Evolutionary conservation across 1,140 invertebrate species (phyloP).

Genomic region (Chelonus insularis): DNA sequence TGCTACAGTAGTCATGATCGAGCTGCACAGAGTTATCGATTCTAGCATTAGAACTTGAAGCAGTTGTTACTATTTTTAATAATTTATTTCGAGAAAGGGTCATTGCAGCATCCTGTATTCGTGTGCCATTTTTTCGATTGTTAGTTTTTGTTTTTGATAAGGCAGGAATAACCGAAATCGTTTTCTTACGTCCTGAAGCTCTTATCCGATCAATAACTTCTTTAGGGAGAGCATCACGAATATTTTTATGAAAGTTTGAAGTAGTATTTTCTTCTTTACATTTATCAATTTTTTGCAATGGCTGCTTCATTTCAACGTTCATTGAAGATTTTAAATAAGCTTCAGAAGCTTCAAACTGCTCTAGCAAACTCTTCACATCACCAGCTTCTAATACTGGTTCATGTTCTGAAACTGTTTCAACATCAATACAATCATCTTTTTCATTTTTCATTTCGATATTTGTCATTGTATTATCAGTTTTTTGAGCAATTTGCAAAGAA

Average conservation of each 20-base stretch:
- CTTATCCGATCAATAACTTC: slow-evolving; percentile 61
- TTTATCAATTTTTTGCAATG: slow-evolving; percentile 35
- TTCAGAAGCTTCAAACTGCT: slow-evolving; percentile 63
- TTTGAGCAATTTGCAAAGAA: not conserved
- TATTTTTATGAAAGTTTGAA: slow-evolving; percentile 48
- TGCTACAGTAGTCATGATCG: slow-evolving; percentile 63
- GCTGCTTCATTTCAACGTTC: not conserved
- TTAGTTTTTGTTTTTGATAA: slow-evolving; percentile 47
- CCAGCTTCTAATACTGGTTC: slow-evolving; percentile 57
- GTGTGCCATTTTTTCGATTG: slow-evolving; percentile 41
- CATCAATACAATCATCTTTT: slow-evolving; percentile 36
- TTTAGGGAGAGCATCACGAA: slow-evolving; percentile 51
- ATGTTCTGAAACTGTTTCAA: slow-evolving; percentile 38
- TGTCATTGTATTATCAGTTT: no score
- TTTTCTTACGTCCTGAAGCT: slow-evolving; percentile 55
- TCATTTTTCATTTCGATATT: slow-evolving; percentile 9
- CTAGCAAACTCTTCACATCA: slow-evolving; percentile 60
- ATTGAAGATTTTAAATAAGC: slow-evolving; percentile 23
- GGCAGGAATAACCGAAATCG: slow-evolving; percentile 58
- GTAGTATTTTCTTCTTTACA: no score
- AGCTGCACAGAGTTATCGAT: slow-evolving; percentile 49
- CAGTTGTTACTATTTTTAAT: slow-evolving; percentile 43
- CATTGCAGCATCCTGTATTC: slow-evolving; percentile 48
- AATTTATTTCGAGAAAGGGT: slow-evolving; percentile 48
- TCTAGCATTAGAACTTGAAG: slow-evolving; percentile 1